These are phyloP conservation scores for Coregonus clupeaformis DNA, from an alignment of 2,113 vertebrate species.

Conservation along the genomic window DNA sequence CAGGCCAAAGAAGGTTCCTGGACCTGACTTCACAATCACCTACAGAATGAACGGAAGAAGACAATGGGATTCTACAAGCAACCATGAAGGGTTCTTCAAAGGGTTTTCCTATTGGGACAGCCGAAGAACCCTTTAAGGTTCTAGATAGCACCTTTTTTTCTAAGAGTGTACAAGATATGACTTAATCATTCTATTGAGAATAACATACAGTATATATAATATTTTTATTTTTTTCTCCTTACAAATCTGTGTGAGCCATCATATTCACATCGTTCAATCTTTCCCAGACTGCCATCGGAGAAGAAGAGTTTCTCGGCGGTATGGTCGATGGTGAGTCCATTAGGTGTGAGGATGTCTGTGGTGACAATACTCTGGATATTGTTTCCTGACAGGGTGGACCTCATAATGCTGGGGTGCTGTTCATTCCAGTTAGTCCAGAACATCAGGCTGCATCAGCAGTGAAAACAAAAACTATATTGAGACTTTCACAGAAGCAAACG, in stretches of 20 bases:
- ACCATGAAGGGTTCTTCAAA: too few species aligned
- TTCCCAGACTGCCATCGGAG: slow-evolving; percentile 83
- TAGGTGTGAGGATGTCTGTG: slow-evolving; percentile 82
- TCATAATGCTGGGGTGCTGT: slow-evolving; percentile 83
- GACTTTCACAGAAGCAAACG: neutral
- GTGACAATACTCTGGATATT: slow-evolving; percentile 81
- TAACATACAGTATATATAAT: too few species aligned
- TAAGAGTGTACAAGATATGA: too few species aligned
- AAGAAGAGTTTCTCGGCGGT: slow-evolving; percentile 85
- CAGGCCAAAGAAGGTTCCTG: slow-evolving; percentile 84
- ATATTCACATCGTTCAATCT: slow-evolving; percentile 88
- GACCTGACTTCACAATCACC: slow-evolving; percentile 85
- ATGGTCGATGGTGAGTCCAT: slow-evolving; percentile 85
- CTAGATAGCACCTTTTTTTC: too few species aligned
- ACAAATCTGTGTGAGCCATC: slow-evolving; percentile 85
- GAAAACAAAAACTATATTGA: neutral
- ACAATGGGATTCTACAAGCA: neutral
- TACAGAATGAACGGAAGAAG: slow-evolving; percentile 42
- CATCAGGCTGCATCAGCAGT: slow-evolving; percentile 75
- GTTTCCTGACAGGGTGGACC: slow-evolving; percentile 79
- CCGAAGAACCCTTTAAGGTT: too few species aligned
- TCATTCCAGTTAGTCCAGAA: slow-evolving; percentile 93
- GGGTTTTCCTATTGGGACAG: too few species aligned
- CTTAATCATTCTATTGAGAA: too few species aligned
- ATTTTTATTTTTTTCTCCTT: slow-evolving; percentile 59